Evolutionary conservation across 2,113 vertebrate species (phyloP).

Genomic region (Misgurnus mizolepis): DNA sequence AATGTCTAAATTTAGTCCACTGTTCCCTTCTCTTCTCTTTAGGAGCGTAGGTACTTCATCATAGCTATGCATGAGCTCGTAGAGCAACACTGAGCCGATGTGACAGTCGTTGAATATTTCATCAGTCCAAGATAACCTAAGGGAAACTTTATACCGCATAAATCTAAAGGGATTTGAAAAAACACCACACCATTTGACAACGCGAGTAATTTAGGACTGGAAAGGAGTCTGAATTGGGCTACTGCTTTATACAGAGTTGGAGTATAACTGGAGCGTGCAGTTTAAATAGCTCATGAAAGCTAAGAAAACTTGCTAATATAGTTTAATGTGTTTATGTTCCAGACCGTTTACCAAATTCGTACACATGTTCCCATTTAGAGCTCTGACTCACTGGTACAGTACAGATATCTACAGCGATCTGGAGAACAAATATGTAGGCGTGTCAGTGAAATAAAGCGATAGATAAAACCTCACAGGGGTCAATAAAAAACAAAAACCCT

Average conservation of each 20-base stretch:
- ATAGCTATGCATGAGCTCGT: conserved; percentile 58
- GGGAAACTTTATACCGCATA: conserved; percentile 38
- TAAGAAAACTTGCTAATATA: conserved; percentile 1
- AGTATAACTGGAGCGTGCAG: background rate
- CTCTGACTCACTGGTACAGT: background rate
- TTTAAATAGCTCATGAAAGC: conserved; percentile 1
- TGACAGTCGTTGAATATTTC: conserved; percentile 76
- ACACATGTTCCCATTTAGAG: background rate
- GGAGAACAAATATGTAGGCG: background rate
- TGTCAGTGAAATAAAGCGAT: background rate
- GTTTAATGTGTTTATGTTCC: background rate
- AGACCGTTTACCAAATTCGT: background rate
- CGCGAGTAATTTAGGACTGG: background rate
- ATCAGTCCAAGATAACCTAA: conserved; percentile 55
- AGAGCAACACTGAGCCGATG: conserved; percentile 62
- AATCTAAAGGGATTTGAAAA: conserved; percentile 53
- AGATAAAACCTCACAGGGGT: background rate
- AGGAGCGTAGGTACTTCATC: conserved; percentile 43
- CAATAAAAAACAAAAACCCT: background rate
- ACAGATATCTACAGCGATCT: background rate
- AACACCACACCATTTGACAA: conserved; percentile 33
- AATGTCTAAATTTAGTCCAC: background rate
- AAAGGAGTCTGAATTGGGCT: conserved; percentile 12
- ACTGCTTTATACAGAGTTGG: background rate
- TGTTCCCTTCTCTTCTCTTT: conserved; percentile 46